Base-by-base conservation (phyloP, 1,140 invertebrate species). In the Achroia grisella region DNA sequence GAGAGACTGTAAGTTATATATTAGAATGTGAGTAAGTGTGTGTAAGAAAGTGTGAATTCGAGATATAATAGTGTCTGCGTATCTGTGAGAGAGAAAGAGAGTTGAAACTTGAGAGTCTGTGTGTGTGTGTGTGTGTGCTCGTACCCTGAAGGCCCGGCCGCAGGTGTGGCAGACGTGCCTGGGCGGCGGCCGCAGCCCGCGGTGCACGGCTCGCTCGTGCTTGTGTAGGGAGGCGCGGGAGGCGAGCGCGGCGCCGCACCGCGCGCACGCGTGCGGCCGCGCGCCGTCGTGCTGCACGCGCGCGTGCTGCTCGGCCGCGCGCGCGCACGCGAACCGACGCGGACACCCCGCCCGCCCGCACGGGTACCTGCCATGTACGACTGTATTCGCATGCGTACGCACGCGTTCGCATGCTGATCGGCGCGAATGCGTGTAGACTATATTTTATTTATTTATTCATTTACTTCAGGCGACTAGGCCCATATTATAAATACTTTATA, bases 161-260 rank as follows among this genome's bases (percentile, higher is more conserved):
- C 72, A 72, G 1, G 69, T 49, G 11, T 66, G 59, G 40, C 75
- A 76, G 1, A 44, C 30, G 28, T 51, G 35, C 1, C 52, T 9
- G 1, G 52, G 47, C 14, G 58, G 58, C 12, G 61, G 58, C 1
- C 42, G 55, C 13, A 46, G 11, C 0, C 62, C 33, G 6, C 55
- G 0, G 29, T 66, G 62, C 0, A 56, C 36, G 45, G 11, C 10
- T 51, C 36, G 11, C 31, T 52, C 2, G 53, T 66, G 44, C 34
- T 53, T 55, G 8, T 29, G 0, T 32, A 66, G 53, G 0, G 29
- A 39, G 4, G 44, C 14, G 0, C 59, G 14, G 5, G 48, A 36
- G 41, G 61, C 70, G 39, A 71, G 71, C 48, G 60, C 67, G 15
- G 65, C 68, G 41, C 58, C 68, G 56, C 69, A 76, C 39, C 39